These are phyloP conservation scores for Condylostylus longicornis DNA, from an alignment of 1,140 invertebrate species.

Conservation along the genomic window DNA sequence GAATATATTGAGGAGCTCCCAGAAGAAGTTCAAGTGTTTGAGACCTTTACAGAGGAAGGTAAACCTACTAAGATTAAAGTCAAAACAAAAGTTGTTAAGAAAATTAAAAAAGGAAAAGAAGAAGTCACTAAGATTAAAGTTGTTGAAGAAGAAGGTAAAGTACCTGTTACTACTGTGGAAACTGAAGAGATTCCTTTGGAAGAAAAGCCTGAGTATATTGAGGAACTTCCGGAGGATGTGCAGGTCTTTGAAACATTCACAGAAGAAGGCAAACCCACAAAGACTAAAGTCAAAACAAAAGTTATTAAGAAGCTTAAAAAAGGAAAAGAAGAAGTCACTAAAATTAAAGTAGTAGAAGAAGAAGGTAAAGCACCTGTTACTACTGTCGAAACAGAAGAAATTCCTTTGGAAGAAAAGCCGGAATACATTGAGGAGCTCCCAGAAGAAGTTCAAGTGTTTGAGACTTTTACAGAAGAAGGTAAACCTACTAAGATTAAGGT, in stretches of 20 bases:
- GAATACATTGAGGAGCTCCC: constrained; percentile 12
- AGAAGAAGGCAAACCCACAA: constrained; percentile 19
- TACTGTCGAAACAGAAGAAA: constrained; percentile 15
- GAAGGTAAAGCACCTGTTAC: constrained; percentile 23
- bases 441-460: constrained; percentile 16
- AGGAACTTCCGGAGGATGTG: constrained; percentile 12
- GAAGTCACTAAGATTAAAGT: constrained; percentile 28
- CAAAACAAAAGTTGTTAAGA: constrained; percentile 20
- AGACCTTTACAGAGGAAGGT: constrained; percentile 11
- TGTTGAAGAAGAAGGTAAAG: constrained; percentile 28
- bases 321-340: constrained; percentile 23
- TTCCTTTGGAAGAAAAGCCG: constrained; percentile 7
- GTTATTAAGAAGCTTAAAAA: constrained; percentile 23
- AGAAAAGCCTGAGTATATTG: constrained; percentile 6
- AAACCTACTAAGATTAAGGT: constrained; percentile 19
- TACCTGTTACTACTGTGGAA: constrained; percentile 21
- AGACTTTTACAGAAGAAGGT: constrained; percentile 15
- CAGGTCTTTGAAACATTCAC: constrained; percentile 11
- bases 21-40: constrained; percentile 9
- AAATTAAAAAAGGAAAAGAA: constrained; percentile 21
- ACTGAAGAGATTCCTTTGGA: constrained; percentile 10
- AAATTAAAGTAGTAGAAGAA: constrained; percentile 25
- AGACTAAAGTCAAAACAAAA: constrained; percentile 28
- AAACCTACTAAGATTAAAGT: constrained; percentile 9
- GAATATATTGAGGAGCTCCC: constrained; percentile 11